Conservation (phyloP, 2,113 vertebrate species). For the Sula dactylatra region DNA sequence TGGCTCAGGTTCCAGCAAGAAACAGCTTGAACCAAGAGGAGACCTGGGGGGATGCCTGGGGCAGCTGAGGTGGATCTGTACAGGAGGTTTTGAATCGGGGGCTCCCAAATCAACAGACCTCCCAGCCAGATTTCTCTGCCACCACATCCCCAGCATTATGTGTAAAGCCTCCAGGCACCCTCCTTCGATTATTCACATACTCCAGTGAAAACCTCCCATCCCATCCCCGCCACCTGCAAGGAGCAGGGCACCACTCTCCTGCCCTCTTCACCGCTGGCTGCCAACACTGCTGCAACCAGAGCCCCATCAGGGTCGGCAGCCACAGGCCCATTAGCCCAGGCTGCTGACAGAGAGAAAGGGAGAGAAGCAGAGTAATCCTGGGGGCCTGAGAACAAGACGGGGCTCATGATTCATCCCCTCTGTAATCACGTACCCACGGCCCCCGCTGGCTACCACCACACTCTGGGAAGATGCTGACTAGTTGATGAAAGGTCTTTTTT, state of each 20-base stretch:
- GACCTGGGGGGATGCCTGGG: neutral
- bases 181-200: neutral
- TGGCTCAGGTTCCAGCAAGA: neutral
- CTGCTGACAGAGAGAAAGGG: neutral
- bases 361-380: neutral
- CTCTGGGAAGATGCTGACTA: slow-evolving; percentile 18
- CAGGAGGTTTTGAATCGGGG: neutral
- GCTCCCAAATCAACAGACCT: neutral
- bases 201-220: neutral
- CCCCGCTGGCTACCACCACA: neutral
- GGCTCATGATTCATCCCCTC: neutral
- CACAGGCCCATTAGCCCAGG: neutral
- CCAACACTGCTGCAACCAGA: rapidly evolving
- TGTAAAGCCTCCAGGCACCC: neutral
- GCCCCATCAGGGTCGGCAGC: neutral
- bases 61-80: neutral
- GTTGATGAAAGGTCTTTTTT: neutral
- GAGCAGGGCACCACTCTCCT: neutral
- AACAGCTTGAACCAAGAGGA: neutral
- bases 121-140: neutral
- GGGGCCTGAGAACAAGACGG: neutral
- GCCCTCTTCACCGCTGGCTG: neutral
- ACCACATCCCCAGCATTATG: rapidly evolving
- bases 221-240: neutral
- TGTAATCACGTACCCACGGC: neutral